These are phyloP conservation scores for Hydroisotoma schaefferi DNA, from an alignment of 2,888 invertebrate genomes.

Conservation along the genomic window DNA sequence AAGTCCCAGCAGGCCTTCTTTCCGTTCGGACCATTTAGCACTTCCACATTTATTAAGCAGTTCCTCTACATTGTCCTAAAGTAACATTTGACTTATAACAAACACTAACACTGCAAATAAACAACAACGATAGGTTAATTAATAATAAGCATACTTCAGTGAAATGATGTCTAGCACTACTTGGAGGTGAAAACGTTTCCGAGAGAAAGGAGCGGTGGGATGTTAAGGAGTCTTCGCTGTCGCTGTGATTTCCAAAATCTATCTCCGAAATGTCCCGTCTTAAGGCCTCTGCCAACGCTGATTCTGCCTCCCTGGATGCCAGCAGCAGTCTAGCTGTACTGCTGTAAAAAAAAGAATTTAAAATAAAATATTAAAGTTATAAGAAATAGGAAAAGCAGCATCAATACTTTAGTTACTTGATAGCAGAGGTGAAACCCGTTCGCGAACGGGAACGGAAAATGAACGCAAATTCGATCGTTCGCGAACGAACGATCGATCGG, in stretches of 20 bases:
- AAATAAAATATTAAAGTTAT: too few relatives aligned
- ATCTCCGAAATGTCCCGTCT: constrained; percentile 41
- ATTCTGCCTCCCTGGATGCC: constrained; percentile 83
- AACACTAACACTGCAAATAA: background rate
- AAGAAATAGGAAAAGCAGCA: too few relatives aligned
- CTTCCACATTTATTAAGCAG: constrained; percentile 77
- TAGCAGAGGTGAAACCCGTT: too few relatives aligned
- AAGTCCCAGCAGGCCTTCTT: constrained; percentile 83
- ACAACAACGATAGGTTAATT: background rate
- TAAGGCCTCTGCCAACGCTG: constrained; percentile 70
- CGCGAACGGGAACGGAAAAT: too few relatives aligned
- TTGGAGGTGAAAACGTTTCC: constrained; percentile 46
- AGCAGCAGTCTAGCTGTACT: constrained; percentile 64
- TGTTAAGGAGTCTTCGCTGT: constrained; percentile 47
- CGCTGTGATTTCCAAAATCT: constrained; percentile 47
- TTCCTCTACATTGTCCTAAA: constrained; percentile 76
- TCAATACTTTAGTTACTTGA: too few relatives aligned
- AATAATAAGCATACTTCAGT: constrained; percentile 28
- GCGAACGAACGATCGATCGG: too few relatives aligned
- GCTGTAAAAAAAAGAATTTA: constrained; percentile 16
- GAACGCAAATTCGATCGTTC: too few relatives aligned
- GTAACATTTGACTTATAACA: background rate
- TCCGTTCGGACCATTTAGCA: constrained; percentile 90
- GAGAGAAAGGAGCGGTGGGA: constrained; percentile 46
- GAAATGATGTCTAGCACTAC: constrained; percentile 41